A percentile compares a stretch with the other conserved stretches of the same genome.
Conservation (phyloP, 1,140 invertebrate genomes). For the Mercenaria mercenaria region DNA sequence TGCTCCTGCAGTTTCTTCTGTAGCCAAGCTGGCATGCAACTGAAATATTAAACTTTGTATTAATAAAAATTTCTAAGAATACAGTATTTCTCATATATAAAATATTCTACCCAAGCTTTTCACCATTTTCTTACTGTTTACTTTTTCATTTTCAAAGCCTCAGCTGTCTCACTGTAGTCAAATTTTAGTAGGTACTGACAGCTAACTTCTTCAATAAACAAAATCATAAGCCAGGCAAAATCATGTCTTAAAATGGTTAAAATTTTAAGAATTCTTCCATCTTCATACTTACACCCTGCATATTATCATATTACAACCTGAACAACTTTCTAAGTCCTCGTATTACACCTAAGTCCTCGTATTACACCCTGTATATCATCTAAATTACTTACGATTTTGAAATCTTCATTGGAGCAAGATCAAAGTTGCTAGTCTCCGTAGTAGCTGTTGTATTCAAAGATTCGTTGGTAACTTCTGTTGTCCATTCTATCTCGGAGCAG, state of each 20-base stretch:
- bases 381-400: constrained; percentile 54
- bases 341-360: no score
- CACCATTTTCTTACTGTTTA: neutral
- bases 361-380: no score
- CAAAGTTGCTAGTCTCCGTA: neutral
- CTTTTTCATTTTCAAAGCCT: no score
- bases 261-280: no score
- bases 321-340: no score
- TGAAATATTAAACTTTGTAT: neutral
- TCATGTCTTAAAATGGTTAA: no score
- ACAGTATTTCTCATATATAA: neutral
- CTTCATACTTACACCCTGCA: no score
- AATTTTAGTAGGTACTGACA: no score
- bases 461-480: constrained; percentile 46
- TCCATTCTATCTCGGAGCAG: constrained; percentile 57
- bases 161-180: no score
- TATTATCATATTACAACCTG: no score
- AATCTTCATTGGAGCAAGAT: constrained; percentile 42
- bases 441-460: neutral
- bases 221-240: no score
- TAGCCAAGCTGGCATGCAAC: constrained; percentile 33
- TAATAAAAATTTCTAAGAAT: neutral
- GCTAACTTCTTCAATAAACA: no score
- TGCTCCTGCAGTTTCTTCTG: constrained; percentile 23
- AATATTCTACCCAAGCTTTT: neutral